Evolutionary conservation across 2,113 vertebrate species (phyloP), one percentile per base, ranked within the genome.

Genomic region (Hiodon tergisus): DNA sequence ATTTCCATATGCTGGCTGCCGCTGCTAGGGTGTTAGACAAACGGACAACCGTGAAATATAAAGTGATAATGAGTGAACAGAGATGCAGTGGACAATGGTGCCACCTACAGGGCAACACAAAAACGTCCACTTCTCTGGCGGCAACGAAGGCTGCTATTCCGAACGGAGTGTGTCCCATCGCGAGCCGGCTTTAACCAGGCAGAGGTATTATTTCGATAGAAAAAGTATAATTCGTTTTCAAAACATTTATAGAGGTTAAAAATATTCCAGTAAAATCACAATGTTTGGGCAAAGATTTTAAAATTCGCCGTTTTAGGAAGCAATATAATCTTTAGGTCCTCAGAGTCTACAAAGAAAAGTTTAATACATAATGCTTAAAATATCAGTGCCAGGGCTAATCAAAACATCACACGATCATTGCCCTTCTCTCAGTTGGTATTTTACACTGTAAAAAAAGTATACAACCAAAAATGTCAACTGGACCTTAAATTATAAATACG

Each of bases 1-100:
- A 96, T 94, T 98, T 98, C 97, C 96, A 99, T 95, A 97, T 98
- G 95, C 94, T 91, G 89, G 88, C 93, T 89, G 93, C 89, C 91
- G 93, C 92, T 82, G 88, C 91, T 87, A 53, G 79, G 14, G 10
- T 79, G 81, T 71, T 80, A 68, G 86, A 9, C 71, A 70, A 67
- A 78, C 69, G 63, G 76, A 79, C 79, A 69, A 77, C 62, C 80
- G 69, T 78, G 69, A 47, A 47, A 79, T 78, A 81, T 79, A 80
- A 75, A 69, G 75, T 5, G 66, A 48, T 50, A 16, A 60, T 14
- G 67, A 46, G 61, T 59, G 53, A 67, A 47, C 51, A 10, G 14
- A 6, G 76, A 84, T 91, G 85, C 31, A 75, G 76, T 82, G 92
- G 91, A 81, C 86, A 89, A 85, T 91, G 84, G 87, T 92, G 88